Evolutionary conservation across 2,888 invertebrate species (phyloP).

Genomic region (Sphaeridia pumilis): DNA sequence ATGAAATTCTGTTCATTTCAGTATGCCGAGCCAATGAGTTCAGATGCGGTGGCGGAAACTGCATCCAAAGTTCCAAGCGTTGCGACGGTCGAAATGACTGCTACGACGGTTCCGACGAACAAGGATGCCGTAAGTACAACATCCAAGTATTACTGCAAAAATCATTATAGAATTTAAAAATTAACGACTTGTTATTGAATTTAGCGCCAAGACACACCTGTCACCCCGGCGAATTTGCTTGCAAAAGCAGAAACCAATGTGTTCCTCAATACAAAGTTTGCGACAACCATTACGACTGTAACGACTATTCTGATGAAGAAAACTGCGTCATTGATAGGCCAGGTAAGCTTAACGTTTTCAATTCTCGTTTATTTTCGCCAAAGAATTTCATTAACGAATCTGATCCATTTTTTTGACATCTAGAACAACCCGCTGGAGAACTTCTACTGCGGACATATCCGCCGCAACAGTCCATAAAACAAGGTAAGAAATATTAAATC

Average conservation of each 20-base stretch:
- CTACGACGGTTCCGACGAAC: slow-evolving; percentile 56
- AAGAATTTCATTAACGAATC: too few relatives aligned
- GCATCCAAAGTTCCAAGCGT: slow-evolving; percentile 46
- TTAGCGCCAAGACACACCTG: slow-evolving; percentile 35
- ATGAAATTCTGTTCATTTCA: not conserved
- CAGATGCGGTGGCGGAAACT: slow-evolving; percentile 49
- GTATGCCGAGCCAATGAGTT: slow-evolving; percentile 38
- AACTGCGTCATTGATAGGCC: slow-evolving; percentile 36
- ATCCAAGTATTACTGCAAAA: not conserved
- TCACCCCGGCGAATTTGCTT: slow-evolving; percentile 40
- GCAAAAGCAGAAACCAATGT: slow-evolving; percentile 40
- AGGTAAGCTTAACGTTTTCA: too few relatives aligned
- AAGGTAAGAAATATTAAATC: too few relatives aligned
- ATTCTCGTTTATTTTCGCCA: too few relatives aligned
- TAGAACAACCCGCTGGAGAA: too few relatives aligned
- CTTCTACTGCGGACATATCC: slow-evolving; percentile 66
- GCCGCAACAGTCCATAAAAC: slow-evolving; percentile 61
- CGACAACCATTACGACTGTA: slow-evolving; percentile 42
- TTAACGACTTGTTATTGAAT: not conserved
- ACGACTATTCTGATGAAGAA: slow-evolving; percentile 40
- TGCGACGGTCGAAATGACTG: slow-evolving; percentile 55
- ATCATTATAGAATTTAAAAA: not conserved
- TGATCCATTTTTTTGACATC: too few relatives aligned
- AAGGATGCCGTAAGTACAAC: slow-evolving; percentile 43
- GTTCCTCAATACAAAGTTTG: slow-evolving; percentile 43